Evolutionary conservation across 2,113 vertebrate genomes (phyloP), one percentile per base, ranked within the genome.

Genomic region (Scolopax mira): DNA sequence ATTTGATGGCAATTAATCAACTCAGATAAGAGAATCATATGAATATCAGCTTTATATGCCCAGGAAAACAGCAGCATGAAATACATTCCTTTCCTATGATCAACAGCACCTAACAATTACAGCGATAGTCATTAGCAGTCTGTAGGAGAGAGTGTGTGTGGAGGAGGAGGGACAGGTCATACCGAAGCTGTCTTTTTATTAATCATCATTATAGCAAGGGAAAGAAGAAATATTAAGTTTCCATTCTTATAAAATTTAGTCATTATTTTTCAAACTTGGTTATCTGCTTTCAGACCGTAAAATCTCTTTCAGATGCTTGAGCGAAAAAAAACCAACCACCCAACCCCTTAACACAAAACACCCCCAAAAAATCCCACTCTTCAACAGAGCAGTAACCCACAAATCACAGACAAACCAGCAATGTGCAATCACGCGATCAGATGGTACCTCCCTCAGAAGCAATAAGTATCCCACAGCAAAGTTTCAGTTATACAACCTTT

Each of bases 111-210:
- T 22, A 55, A 81, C 71, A 83, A 80, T 90, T 74, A 88, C 51
- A 78, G 72, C 1, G 6, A 49, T 10, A 88, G 35, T 64, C 61
- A 75, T 94, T 86, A 95, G 72, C 52, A 67, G 72, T 18, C 42
- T 39, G 71, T 3, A 90, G 83, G 79, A 74, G 79, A 93, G 79
- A 55, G 33, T 0, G 7, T 42, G 35, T 49, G 51, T 28, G 69
- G 10, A 81, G 89, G 91, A 93, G 80, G 80, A 57, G 87, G 86
- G 61, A 90, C 73, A 91, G 91, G 73, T 95, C 83, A 86, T 18
- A 65, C 25, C 27, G 49, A 92, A 89, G 88, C 55, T 93, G 48
- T 33, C 85, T 86, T 83, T 91, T 89, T 92, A 95, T 91, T 95
- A 88, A 93, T 80, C 93, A 96, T 88, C 79, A 46, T 84, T 90